Evolutionary conservation across 2,888 invertebrate species (phyloP), one percentile per base, ranked within the genome.

Genomic region (Drosophila macrothrix): DNA sequence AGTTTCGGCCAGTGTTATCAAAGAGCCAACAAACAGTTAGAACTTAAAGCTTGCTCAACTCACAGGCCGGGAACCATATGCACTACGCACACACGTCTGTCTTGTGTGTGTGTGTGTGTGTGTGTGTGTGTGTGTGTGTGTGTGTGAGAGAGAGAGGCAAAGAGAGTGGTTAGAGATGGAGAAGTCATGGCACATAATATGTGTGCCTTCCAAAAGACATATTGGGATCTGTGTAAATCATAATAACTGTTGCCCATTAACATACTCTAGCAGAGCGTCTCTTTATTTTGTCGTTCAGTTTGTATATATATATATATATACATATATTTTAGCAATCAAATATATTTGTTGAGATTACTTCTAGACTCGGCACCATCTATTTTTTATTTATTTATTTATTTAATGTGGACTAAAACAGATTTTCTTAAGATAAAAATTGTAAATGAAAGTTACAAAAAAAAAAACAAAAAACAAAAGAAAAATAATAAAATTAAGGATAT

Each of bases 41-140:
- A 85, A 85, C 80, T 82, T 80, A 80, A 90, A 90, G 80, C 88
- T 84, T 73, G 71, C 81, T 86, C 88, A 77, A 74, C 78, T 31
- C 64, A 71, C 65, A 81, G 62, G 33, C 59, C 54, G 65, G 61
- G 67, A 28, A 65, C 6, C 52, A 70, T 64, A 64, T 70, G 60
- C 60, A 58, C 58, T 25, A 62, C 29, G 31, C 46, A 73, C 7
- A 72, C 29, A 65, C 12, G 28, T 61, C 19, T 43, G 41, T 25
- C 52, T 54, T n/a, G 49, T 41, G 41, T 59, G 35, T 37, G 16
- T 37, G 10, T 35, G 37, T 53, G 33, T 35, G 35, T 33, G 41
- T 52, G 49, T 41, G 41, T 59, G 35, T 37, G 16, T 37, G 10
- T 35, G 37, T 53, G 33, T 35, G 35, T 33, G 41, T 52, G 31